Base-by-base conservation (phyloP, 2,797 vertebrate genomes). In the Muraenolepis orangiensis region DNA sequence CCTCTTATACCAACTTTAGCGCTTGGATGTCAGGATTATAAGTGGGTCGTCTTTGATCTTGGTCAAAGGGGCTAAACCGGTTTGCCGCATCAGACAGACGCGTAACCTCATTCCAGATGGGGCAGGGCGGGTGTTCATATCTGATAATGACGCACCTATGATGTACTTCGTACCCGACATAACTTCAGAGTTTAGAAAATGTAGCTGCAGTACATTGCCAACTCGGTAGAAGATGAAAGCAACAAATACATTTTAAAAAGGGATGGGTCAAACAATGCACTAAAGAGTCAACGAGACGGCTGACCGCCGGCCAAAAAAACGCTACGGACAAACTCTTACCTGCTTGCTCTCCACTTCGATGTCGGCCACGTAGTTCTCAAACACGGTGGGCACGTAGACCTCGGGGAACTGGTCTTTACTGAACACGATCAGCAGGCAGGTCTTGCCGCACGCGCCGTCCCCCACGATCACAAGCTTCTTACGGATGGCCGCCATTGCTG, bases 341-440 rank as follows among this genome's bases (percentile, higher is more conserved):
- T 98, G 97, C 91, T 99, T 99, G 81, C 95, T 84, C 77, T 99
- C 97, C 90, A 99, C 98, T 90, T 99, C 97, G 0, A 99, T 99
- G 92, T 98, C 98, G 75, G 98, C 98, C 76, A 99, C 98, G 46
- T 99, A 99, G 91, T 99, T 99, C 92, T 99, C 97, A 72, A 99
- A 99, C 87, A 99, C 97, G 0, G 98, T 99, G 83, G 96, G 97
- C 72, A 99, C 97, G 20, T 99, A 99, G 57, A 99, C 98, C 83
- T 98, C 97, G 16, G 98, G 97, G 87, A 99, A 99, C 91, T 99
- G 97, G 92, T 99, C 98, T 93, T 99, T 99, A 93, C 98, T 99
- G 91, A 99, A 99, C 80, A 98, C 96, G 28, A 98, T 99, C 80
- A 99, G 94, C 87, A 99, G 95, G 90, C 98, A 99, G 75, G 98